Evolutionary conservation across 2,888 invertebrate genomes (phyloP), one percentile per base, ranked within the genome.

Genomic region (Pheosia gnoma): DNA sequence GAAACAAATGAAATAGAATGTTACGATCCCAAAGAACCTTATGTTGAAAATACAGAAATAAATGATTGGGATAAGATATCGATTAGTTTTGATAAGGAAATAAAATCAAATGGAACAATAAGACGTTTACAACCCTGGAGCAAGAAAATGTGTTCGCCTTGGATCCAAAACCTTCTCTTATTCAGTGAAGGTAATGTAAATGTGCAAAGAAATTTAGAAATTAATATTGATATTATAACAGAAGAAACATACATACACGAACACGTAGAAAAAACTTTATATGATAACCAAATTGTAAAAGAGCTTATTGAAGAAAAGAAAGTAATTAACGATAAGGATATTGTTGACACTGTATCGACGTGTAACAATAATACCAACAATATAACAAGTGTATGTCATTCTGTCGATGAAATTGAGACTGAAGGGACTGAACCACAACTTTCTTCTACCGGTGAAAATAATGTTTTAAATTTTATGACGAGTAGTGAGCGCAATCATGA

Each of bases 111-210:
- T 5, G 6, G 7, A 13, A 8, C 49, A 38, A 41, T 7, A 53
- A 58, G 58, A 66, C 60, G 62, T 6, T 51, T 60, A 37, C 58
- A 56, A 55, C 68, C 63, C 61, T 72, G 82, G 47, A 73, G 72
- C 49, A 91, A 91, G 77, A 81, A 86, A 77, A 75, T 87, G 51
- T 84, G 82, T 82, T 91, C 90, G 6, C 84, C 89, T 41, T 79
- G 82, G 77, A 81, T 92, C 65, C 90, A 90, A 81, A 90, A 91
- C 62, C 81, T 92, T 59, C 61, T 87, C 25, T 60, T 78, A 45
- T 72, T 74, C 63, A 74, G 65, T 66, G 88, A 85, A 76, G 85
- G 86, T 4, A 61, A 45, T 72, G 75, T 63, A 58, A 59, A 52
- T 45, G n/a, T n/a, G 6, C 39, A 61, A 36, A 55, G 5, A 43